These are phyloP conservation scores for Parnassius orleans DNA, from an alignment of 2,888 invertebrate species.

Conservation along the genomic window DNA sequence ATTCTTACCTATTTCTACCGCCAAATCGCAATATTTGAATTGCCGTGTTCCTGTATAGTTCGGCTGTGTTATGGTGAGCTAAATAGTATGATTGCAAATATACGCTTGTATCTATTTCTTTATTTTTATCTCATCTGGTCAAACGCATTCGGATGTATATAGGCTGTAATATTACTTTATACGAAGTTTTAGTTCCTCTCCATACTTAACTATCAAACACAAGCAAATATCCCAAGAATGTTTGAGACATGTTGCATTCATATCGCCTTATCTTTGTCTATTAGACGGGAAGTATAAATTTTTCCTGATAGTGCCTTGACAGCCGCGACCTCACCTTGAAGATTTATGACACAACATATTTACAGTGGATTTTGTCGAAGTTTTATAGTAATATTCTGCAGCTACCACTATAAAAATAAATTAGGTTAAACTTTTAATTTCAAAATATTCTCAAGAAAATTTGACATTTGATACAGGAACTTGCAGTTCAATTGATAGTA, in stretches of 20 bases:
- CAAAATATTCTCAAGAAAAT: neutral
- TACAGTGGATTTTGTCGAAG: constrained; percentile 20
- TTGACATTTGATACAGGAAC: neutral
- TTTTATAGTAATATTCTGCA: constrained; percentile 9
- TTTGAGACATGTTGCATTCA: constrained; percentile 40
- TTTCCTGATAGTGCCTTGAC: constrained; percentile 40
- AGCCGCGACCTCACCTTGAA: constrained; percentile 32
- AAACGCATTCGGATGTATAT: too few species aligned
- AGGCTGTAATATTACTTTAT: neutral
- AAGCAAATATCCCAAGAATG: constrained; percentile 39
- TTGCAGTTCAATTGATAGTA: neutral
- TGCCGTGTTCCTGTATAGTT: too few species aligned
- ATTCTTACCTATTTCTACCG: too few species aligned
- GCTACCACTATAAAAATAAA: too few species aligned
- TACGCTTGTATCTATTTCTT: too few species aligned
- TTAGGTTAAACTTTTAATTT: too few species aligned
- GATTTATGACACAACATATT: constrained; percentile 34
- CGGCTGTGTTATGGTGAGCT: too few species aligned
- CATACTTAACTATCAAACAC: constrained; percentile 26
- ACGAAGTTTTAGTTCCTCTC: constrained; percentile 18
- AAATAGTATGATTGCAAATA: too few species aligned
- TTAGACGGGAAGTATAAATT: constrained; percentile 42
- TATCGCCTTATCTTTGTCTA: constrained; percentile 42
- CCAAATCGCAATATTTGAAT: too few species aligned
- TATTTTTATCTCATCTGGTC: too few species aligned